Evolutionary conservation across 2,797 vertebrate genomes (phyloP).

Genomic region (Linurgus olivaceus): DNA sequence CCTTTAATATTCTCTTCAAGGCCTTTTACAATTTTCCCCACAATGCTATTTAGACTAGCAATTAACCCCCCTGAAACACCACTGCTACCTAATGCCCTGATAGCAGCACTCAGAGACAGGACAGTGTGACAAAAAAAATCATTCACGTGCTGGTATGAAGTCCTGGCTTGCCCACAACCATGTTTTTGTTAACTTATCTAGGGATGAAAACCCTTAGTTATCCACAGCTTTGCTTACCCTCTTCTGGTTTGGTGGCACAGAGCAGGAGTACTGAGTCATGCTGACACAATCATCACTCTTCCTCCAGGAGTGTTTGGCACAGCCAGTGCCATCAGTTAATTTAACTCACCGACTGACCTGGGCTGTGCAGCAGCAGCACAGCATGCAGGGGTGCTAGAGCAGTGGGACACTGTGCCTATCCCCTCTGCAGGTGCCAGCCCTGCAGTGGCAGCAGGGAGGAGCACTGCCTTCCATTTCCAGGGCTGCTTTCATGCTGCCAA

Average conservation of each 20-base stretch:
- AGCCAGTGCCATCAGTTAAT: neutral
- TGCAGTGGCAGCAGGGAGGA: neutral
- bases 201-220: neutral
- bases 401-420: neutral
- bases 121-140: neutral
- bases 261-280: neutral
- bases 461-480: neutral
- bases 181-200: neutral
- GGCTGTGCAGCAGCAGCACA: neutral
- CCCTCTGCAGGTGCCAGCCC: neutral
- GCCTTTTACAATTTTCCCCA: neutral
- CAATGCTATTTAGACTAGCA: neutral
- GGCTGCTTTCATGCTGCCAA: neutral
- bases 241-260: neutral
- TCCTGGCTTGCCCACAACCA: neutral
- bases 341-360: rapidly evolving
- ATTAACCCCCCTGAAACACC: neutral
- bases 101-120: neutral
- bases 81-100: neutral
- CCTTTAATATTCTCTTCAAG: neutral
- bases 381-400: rapidly evolving
- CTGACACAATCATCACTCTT: neutral
- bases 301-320: neutral
- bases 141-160: rapidly evolving
- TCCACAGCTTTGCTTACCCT: neutral